Evolutionary conservation across 2,888 invertebrate species (phyloP), one percentile per base, ranked within the genome.

Genomic region (Bugula neritina): DNA sequence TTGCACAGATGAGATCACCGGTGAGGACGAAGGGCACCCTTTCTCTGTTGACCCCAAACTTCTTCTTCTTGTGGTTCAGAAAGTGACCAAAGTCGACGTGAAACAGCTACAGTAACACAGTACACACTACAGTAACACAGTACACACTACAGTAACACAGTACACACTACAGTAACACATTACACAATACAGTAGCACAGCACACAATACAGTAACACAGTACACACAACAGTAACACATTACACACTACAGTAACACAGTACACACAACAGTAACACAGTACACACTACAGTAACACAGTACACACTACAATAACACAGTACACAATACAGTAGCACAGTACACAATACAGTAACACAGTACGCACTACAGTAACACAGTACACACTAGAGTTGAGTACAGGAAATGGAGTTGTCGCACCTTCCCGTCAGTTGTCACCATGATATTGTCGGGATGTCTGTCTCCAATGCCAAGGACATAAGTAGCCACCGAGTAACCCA

Each of bases 61-160:
- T 88, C 78, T 88, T 87, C 81, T 88, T 88, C 77, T 87, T 87
- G 79, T 88, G 88, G 72, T 88, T 87, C 73, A 89, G 80, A 78
- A 88, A 88, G 77, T 89, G 88, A 23, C 88, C 88, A 79, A 88
- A 89, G 79, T 89, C 88, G 73, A 89, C 88, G 79, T 88, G 88
- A 78, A 89, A 89, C 73, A 88, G 87, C 85, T 87, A 80, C 23
- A 77, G 75, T 25, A 21, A 73, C 43, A 43, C 43, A 43, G 43
- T 43, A 43, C 17, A 43, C 5, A 43, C 43, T 10, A 17, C 43
- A 77, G 75, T 25, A 21, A 73, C 43, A 43, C 43, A 43, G 43
- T 43, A 43, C 17, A 43, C 5, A 43, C 85, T 87, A 80, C 23
- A 77, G 75, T 25, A 21, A 73, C 43, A 43, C 43, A 43, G 43